Conservation (phyloP, 2,888 invertebrate species). For the Lathronympha strigana region DNA sequence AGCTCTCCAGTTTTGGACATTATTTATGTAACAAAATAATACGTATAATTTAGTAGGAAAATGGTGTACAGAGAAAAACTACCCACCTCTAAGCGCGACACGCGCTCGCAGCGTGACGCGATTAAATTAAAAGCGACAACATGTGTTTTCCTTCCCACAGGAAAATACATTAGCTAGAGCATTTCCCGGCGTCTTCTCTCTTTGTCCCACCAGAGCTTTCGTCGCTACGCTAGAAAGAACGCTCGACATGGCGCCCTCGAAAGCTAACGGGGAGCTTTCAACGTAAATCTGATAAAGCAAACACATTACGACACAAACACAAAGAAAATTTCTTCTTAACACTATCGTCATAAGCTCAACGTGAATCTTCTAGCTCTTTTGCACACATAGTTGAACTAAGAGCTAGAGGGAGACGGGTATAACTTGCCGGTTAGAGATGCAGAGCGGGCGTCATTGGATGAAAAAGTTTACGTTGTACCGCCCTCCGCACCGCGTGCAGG, state of each 20-base stretch:
- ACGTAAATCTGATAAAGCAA: constrained; percentile 83
- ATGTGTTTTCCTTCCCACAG: constrained; percentile 84
- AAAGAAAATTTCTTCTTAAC: constrained; percentile 77
- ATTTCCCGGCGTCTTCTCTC: constrained; percentile 70
- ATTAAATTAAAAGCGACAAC: constrained; percentile 84
- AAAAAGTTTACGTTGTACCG: constrained; percentile 74
- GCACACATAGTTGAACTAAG: constrained; percentile 20
- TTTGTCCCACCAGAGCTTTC: constrained; percentile 52
- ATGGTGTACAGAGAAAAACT: constrained; percentile 43
- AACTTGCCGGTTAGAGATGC: constrained; percentile 47
- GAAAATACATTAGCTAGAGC: constrained; percentile 82
- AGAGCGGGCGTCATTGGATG: constrained; percentile 69
- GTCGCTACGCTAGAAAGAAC: constrained; percentile 53
- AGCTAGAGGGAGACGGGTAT: constrained; percentile 58
- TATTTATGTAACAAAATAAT: constrained; percentile 41
- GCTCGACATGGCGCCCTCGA: constrained; percentile 69
- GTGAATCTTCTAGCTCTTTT: constrained; percentile 54
- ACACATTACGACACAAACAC: constrained; percentile 80
- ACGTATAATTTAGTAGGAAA: constrained; percentile 46
- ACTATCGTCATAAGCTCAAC: constrained; percentile 56
- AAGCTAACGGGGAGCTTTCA: constrained; percentile 81
- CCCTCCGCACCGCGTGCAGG: constrained; percentile 69
- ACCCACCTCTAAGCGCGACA: constrained; percentile 59
- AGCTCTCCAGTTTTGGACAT: constrained; percentile 35
- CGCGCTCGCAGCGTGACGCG: constrained; percentile 78